Conservation (phyloP, 2,113 vertebrate species). For the Urocynchramus pylzowi region DNA sequence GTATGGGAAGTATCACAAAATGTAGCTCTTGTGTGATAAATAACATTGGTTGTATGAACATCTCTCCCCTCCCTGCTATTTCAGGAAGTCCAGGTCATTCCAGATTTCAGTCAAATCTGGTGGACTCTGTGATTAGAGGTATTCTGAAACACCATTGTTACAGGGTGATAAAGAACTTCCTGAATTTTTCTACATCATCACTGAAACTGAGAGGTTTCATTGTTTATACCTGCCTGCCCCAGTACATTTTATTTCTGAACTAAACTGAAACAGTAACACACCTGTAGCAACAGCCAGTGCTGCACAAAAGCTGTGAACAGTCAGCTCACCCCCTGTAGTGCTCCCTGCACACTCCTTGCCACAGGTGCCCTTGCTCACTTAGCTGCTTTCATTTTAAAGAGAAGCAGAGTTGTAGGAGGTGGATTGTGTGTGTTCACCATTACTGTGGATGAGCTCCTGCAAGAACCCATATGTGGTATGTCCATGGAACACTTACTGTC, state of each 20-base stretch:
- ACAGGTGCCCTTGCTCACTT: not conserved
- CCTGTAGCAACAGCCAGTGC: not conserved
- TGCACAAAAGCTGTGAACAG: not conserved
- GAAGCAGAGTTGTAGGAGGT: not conserved
- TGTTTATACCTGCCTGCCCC: not conserved
- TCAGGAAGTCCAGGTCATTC: not conserved
- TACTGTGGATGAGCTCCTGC: not conserved
- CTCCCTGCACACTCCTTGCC: not conserved
- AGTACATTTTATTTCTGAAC: not conserved
- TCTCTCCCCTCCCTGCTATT: not conserved
- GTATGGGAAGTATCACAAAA: not conserved
- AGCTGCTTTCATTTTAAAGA: not conserved
- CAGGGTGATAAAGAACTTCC: not conserved
- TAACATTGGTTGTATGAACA: not conserved
- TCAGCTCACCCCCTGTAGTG: not conserved
- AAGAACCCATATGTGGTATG: fast-evolving
- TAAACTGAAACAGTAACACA: not conserved
- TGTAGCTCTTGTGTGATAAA: not conserved
- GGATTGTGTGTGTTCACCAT: too few species aligned
- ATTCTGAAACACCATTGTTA: fast-evolving
- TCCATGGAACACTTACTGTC: not conserved
- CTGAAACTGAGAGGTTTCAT: fast-evolving
- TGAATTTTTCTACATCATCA: not conserved
- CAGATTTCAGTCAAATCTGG: not conserved
- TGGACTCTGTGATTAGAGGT: not conserved